Percentiles rank a stretch among this genome's conserved stretches.
Evolutionary conservation across 2,797 vertebrate genomes (phyloP).

Genomic region (Trichosurus vulpecula): DNA sequence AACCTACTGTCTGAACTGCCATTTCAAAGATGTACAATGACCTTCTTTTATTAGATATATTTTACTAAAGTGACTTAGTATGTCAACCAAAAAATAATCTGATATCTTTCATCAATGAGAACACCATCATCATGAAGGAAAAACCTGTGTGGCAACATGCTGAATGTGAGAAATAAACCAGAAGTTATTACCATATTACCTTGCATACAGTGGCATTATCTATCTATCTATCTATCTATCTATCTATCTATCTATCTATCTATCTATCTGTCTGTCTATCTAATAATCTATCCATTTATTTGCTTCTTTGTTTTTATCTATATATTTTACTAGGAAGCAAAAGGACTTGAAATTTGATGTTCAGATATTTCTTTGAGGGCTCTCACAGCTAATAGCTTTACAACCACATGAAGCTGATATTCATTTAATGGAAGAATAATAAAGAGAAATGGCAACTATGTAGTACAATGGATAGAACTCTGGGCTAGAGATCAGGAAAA

Average conservation of each 20-base stretch:
- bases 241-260: not conserved
- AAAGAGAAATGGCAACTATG: not conserved
- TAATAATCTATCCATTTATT: too few relatives aligned
- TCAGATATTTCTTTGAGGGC: not conserved
- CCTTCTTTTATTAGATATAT: constrained; percentile 6
- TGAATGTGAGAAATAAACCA: not conserved
- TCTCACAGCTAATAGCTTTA: not conserved
- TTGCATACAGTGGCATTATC: not conserved
- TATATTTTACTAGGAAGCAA: not conserved
- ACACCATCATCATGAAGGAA: not conserved
- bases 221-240: too few relatives aligned
- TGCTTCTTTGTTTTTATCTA: not conserved
- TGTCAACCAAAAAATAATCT: not conserved
- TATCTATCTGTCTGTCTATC: too few relatives aligned
- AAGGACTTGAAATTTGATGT: too few relatives aligned
- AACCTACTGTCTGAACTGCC: not conserved
- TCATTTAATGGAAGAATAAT: not conserved
- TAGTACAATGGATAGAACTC: not conserved
- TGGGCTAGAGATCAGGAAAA: not conserved
- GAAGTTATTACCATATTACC: not conserved
- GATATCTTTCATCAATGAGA: not conserved
- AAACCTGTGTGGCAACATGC: not conserved
- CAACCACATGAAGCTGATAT: not conserved
- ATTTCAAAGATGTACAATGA: not conserved
- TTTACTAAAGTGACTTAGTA: not conserved